Evolutionary conservation across 2,888 invertebrate genomes (phyloP), one percentile per base, ranked within the genome.

Genomic region (Macropis europaea): DNA sequence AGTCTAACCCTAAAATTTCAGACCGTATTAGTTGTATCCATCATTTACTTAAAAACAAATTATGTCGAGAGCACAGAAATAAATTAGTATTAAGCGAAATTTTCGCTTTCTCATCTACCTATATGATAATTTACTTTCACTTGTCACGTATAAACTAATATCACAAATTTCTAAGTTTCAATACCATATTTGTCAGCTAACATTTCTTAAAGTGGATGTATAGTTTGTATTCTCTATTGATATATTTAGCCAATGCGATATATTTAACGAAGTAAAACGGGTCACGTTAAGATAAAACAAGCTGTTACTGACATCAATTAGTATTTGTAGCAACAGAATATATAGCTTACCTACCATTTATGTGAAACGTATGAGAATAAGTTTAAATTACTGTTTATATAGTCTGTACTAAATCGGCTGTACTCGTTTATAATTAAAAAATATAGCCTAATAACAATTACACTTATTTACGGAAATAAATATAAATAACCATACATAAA

Each of bases 201-300:
- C 3, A n/a, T 66, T 48, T 38, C 30, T 61, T 57, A 52, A 59
- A 76, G 42, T 30, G 36, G 26, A 59, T 5, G 34, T 32, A 52
- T 42, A 50, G 60, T 56, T 28, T 47, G 34, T 59, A 70, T 57
- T 69, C 73, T 54, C 60, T 17, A 68, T 79, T 53, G 60, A 38
- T 76, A 73, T 73, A 64, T 66, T 63, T 76, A 64, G 73, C 64
- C 59, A 47, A 75, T 61, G 42, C 24, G 69, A 64, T 80, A 75
- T 77, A 77, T 73, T 81, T 80, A 80, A 67, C 54, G 45, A 62
- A 45, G 57, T 54, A 52, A 81, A 80, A 68, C 45, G 22, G 73
- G 77, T 59, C 80, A 73, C 60, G 45, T 62, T 53, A 70, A 80
- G 47, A 42, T 32, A 75, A 61, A 81, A 76, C 73, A 73, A 77